Evolutionary conservation across 2,113 vertebrate genomes (phyloP).

Genomic region (Acrocephalus arundinaceus): DNA sequence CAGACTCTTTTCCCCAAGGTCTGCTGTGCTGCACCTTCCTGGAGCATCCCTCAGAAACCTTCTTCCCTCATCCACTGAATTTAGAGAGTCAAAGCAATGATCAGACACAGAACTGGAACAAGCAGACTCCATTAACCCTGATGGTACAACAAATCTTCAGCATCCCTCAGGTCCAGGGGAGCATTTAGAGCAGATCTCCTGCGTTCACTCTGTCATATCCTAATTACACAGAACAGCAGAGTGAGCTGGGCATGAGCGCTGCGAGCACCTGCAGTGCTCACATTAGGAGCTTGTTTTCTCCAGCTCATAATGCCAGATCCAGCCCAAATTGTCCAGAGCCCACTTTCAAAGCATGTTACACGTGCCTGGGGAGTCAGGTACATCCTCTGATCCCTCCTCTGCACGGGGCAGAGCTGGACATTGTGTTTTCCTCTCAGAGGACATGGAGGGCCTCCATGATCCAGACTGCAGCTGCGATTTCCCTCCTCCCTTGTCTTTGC

Average conservation of each 20-base stretch:
- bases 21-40: neutral
- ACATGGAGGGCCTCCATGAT: neutral
- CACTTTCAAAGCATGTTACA: neutral
- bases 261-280: neutral
- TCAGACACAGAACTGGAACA: neutral
- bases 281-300: neutral
- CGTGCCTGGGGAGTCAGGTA: accelerated
- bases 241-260: neutral
- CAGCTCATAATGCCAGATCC: neutral
- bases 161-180: neutral
- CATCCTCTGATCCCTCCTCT: neutral
- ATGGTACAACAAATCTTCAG: neutral
- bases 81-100: neutral
- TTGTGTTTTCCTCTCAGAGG: neutral
- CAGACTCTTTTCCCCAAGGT: neutral
- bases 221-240: neutral
- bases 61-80: neutral
- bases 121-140: neutral
- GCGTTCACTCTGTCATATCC: neutral
- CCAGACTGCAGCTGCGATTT: neutral
- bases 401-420: neutral
- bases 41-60: neutral
- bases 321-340: neutral
- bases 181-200: neutral
- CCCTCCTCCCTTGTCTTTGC: neutral